These are phyloP conservation scores for Elymnias hypermnestra DNA, from an alignment of 1,140 invertebrate species.

Conservation along the genomic window DNA sequence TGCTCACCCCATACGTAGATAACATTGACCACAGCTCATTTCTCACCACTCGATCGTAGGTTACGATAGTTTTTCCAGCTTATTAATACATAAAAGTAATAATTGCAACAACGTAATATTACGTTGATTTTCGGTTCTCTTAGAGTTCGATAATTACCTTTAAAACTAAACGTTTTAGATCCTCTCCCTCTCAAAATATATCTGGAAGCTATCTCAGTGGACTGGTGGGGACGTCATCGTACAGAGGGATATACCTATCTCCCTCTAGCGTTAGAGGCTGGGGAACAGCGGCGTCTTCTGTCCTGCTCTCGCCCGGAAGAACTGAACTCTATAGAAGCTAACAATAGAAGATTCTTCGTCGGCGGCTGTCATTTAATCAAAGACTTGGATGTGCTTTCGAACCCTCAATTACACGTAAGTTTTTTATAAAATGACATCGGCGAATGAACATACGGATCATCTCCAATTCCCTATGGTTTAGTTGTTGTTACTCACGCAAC, in stretches of 20 bases:
- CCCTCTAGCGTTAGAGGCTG: conserved; percentile 37
- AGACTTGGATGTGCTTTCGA: conserved; percentile 49
- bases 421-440: background rate
- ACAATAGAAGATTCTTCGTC: conserved; percentile 61
- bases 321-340: conserved; percentile 34
- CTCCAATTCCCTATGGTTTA: no score
- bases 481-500: no score
- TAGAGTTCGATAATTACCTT: no score
- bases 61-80: no score
- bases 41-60: no score
- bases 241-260: conserved; percentile 63
- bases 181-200: conserved; percentile 39
- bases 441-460: no score
- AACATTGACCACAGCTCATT: no score
- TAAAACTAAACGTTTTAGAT: no score
- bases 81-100: no score
- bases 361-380: conserved; percentile 65
- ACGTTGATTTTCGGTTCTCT: no score
- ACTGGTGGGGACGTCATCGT: conserved; percentile 59
- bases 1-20: no score
- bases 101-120: no score
- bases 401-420: conserved; percentile 42
- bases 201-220: conserved; percentile 63
- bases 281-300: conserved; percentile 29
- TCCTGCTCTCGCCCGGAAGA: conserved; percentile 51